These are phyloP conservation scores for Wiebesia pumilae DNA, from an alignment of 1,140 invertebrate genomes.

Conservation along the genomic window DNA sequence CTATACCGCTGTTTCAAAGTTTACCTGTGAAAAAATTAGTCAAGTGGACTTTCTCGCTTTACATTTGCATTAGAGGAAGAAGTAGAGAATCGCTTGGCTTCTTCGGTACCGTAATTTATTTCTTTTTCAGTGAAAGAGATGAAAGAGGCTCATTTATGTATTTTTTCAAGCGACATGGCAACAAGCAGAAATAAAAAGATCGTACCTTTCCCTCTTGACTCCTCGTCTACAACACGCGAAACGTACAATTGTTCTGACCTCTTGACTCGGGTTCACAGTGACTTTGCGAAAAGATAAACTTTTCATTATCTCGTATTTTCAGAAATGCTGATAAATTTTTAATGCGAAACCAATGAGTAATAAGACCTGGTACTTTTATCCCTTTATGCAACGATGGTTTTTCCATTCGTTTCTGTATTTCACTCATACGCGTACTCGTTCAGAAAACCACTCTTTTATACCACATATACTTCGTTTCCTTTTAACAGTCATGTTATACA, in stretches of 20 bases:
- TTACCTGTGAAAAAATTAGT: slow-evolving; percentile 27
- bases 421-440: not conserved
- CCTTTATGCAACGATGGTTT: not conserved
- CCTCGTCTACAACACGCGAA: too few relatives aligned
- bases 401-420: not conserved
- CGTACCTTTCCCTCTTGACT: not conserved
- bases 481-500: slow-evolving; percentile 2
- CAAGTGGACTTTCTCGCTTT: not conserved
- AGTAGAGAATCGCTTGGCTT: not conserved
- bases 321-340: slow-evolving; percentile 9
- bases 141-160: slow-evolving; percentile 25
- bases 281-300: slow-evolving; percentile 1
- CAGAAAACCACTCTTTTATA: not conserved
- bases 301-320: slow-evolving; percentile 13
- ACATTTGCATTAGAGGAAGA: not conserved
- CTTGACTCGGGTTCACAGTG: not conserved
- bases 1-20: not conserved
- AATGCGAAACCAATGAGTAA: not conserved
- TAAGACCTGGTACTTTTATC: not conserved
- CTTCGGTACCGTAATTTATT: slow-evolving; percentile 18
- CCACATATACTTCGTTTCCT: not conserved
- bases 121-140: not conserved
- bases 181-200: not conserved
- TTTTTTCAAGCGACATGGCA: not conserved
- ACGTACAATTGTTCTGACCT: not conserved